Conservation (phyloP, 2,113 vertebrate genomes). For the Sinocyclocheilus rhinocerous region DNA sequence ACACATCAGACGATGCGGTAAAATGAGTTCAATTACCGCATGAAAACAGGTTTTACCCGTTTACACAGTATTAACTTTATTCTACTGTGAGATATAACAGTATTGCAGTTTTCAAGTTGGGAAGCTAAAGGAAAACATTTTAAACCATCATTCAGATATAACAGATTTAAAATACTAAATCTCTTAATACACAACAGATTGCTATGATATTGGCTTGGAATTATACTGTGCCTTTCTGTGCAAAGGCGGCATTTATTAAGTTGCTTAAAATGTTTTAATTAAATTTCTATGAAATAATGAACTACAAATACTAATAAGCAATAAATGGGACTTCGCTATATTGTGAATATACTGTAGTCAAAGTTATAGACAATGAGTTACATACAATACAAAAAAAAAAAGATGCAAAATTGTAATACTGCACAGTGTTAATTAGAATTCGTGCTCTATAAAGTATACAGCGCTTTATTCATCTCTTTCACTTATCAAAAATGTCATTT, state of each 20-base stretch:
- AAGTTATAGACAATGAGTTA: not conserved
- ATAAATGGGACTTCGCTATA: not conserved
- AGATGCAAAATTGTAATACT: not conserved
- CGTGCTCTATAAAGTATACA: not conserved
- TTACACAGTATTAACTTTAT: not conserved
- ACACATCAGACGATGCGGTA: slow-evolving; percentile 29
- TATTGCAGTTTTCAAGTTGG: not conserved
- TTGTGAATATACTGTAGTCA: not conserved
- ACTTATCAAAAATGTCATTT: not conserved
- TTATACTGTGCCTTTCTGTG: not conserved
- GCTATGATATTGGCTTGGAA: not conserved
- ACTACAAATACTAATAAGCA: not conserved
- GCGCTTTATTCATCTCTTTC: not conserved
- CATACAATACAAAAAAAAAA: not conserved
- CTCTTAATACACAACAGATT: not conserved
- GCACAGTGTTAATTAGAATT: not conserved
- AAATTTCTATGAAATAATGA: no score
- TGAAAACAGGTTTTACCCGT: slow-evolving; percentile 12
- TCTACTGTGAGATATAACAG: not conserved
- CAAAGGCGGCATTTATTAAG: not conserved
- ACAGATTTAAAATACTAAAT: not conserved
- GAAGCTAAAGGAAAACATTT: not conserved
- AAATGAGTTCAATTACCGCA: slow-evolving; percentile 17
- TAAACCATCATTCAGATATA: not conserved
- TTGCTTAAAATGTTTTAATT: not conserved